phyloP scores from a whole-genome alignment of 1,140 invertebrate genomes.

The Drosophila insularis region DNA sequence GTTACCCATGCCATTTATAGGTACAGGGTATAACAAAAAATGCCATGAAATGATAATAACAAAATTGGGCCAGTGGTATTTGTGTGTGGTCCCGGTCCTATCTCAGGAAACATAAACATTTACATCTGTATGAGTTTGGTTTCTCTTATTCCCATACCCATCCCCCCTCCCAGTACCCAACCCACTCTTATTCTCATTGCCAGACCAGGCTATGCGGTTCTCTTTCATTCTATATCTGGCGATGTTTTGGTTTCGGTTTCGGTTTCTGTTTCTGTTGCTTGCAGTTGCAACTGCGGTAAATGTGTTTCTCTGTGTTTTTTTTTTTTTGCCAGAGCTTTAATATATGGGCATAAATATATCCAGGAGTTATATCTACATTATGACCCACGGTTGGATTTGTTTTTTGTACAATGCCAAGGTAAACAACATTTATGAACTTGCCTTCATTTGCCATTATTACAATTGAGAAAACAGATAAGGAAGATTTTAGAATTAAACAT shows the following conservation, averaged over 20 bases:
- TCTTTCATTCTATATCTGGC: constrained; percentile 10
- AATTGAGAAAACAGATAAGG: background rate
- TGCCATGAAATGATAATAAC: constrained; percentile 67
- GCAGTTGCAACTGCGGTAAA: constrained; percentile 4
- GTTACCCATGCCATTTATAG: background rate
- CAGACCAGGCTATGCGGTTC: background rate
- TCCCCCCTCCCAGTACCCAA: background rate
- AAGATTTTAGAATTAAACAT: background rate
- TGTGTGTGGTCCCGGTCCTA: constrained; percentile 15
- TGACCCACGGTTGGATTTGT: background rate
- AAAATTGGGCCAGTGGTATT: constrained; percentile 60
- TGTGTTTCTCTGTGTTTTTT: constrained; percentile 4
- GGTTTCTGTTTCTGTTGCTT: background rate
- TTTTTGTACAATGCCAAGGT: constrained; percentile 8
- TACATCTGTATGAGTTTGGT: constrained; percentile 65
- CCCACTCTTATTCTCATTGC: background rate
- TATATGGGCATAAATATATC: constrained; percentile 42
- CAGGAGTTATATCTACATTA: background rate
- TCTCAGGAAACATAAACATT: constrained; percentile 73
- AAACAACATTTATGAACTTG: constrained; percentile 2
- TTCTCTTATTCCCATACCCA: constrained; percentile 13
- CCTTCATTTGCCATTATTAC: background rate
- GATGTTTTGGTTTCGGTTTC: constrained; percentile 7
- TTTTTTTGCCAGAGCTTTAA: constrained; percentile 24
- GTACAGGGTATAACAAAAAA: background rate